Base-by-base conservation (phyloP, 2,797 vertebrate genomes). In the Clarias fuscus region DNA sequence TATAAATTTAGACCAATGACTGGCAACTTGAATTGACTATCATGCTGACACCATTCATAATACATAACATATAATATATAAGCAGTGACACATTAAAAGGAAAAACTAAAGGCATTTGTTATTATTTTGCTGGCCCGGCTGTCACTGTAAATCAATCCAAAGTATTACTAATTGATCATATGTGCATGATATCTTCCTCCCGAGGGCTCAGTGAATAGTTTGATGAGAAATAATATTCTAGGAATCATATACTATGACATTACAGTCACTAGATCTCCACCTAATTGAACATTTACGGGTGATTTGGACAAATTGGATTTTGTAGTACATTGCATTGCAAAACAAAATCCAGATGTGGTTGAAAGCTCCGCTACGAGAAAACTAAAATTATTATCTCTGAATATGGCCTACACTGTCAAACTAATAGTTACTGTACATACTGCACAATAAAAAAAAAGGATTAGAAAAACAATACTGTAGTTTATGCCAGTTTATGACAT, bases 371-470 rank as follows among this genome's bases (percentile, higher is more conserved):
- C 8, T 40, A 11, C 17, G 13, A 62, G 59, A 80, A 33, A 20
- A 64, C 22, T 53, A 22, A 68, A 64, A 27, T 68, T 4, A 22
- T 17, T 22, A 53, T 30, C 80, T 82, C 64, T 82, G 80, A 82
- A 68, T 82, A 82, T 82, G 62, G 64, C 43, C 80, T 43, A 53
- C 43, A 68, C 0, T 67, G 40, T 67, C 40, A 82, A 82, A 67
- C 48, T 40, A 64, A 40, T 43, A 40, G 14, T 22, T 43, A 18
- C 37, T 37, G 3, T 37, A 37, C 40, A n/a, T 62, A n/a, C 1
- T 40, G n/a, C 13, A 30, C 24, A 6, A 30, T 11, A 37, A 4
- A 22, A 5, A 17, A 70, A 71, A 79, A 27, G 62, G 27, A 7
- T 56, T 56, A 37, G 13, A 37, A 78, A 33, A 85, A 59, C 53